Evolutionary conservation across 2,888 invertebrate genomes (phyloP), one percentile per base, ranked within the genome.

Genomic region (Tenthredo livida): DNA sequence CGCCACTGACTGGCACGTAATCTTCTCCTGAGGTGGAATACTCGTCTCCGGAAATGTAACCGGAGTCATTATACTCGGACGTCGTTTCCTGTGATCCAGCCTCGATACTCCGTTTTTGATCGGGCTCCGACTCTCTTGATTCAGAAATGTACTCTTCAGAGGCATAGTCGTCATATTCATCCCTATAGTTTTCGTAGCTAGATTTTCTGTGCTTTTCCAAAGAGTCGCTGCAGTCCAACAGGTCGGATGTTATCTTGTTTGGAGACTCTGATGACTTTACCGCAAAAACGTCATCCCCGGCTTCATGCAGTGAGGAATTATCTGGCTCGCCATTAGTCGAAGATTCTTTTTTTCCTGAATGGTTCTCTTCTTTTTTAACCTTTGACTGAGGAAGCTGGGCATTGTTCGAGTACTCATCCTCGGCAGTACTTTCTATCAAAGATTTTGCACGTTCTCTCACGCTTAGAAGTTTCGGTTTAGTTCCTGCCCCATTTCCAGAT

Each of bases 191-290:
- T 1, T 87, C 86, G 29, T 85, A 73, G 40, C 85, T 54, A 37
- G 17, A 33, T 33, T 29, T n/a, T 12, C 37, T 17, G 29, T 15
- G 82, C 25, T 58, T 85, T 77, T 85, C 84, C 10, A 37, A 7
- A 15, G 86, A 67, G 83, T 87, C 86, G 40, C 78, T 15, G 54
- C 86, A 80, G 58, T 80, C 80, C 40, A 61, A 40, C 12, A 25
- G 15, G 65, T 85, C 17, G 85, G 78, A 75, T 70, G 77, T 40
- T 87, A 86, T 40, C 84, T 67, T 85, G 84, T 87, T 88, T 5
- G 86, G 84, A n/a, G 87, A 86, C 29, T 88, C 87, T 25, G 84
- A 86, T 54, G 87, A 87, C 78, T 85, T 61, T 78, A 87, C 87
- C 7, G 37, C 83, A 25, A 85, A 84, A 82, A 85, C 84, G 77